Evolutionary conservation across 2,113 vertebrate species (phyloP).

Genomic region (Vanacampus margaritifer): DNA sequence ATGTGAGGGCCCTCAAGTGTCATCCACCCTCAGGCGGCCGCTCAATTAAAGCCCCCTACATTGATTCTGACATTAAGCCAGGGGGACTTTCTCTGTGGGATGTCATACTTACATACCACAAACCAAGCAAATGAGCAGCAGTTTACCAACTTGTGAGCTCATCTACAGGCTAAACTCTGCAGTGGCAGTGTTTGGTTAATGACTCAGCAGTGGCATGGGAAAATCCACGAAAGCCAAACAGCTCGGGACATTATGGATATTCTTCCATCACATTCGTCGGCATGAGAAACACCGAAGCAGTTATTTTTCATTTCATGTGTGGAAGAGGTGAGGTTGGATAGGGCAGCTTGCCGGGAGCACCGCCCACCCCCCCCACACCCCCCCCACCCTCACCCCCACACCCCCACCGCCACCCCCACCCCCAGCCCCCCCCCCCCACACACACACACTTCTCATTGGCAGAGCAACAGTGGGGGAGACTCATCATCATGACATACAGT

Average conservation of each 20-base stretch:
- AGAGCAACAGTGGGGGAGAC: too few species aligned
- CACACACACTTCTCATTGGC: too few species aligned
- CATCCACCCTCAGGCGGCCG: conserved; percentile 9
- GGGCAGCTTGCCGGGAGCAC: too few species aligned
- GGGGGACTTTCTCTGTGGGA: not conserved
- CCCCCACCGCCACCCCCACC: too few species aligned
- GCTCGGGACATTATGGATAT: too few species aligned
- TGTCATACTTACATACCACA: not conserved
- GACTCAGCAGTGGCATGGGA: not conserved
- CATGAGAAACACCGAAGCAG: not conserved
- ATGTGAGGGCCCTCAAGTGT: conserved; percentile 10
- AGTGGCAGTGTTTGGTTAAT: not conserved
- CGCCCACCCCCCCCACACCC: too few species aligned
- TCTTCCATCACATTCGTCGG: not conserved
- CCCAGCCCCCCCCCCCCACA: too few species aligned
- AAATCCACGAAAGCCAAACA: not conserved
- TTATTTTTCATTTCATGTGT: too few species aligned
- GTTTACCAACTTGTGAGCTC: not conserved
- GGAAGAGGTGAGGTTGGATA: too few species aligned
- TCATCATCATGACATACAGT: too few species aligned
- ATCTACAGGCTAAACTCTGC: not conserved
- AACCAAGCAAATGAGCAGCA: not conserved
- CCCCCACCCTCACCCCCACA: too few species aligned
- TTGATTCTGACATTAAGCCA: conserved; percentile 9
- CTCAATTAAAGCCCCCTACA: conserved; percentile 31